Conservation (phyloP, 2,888 invertebrate species). For the Melanostoma scalare region DNA sequence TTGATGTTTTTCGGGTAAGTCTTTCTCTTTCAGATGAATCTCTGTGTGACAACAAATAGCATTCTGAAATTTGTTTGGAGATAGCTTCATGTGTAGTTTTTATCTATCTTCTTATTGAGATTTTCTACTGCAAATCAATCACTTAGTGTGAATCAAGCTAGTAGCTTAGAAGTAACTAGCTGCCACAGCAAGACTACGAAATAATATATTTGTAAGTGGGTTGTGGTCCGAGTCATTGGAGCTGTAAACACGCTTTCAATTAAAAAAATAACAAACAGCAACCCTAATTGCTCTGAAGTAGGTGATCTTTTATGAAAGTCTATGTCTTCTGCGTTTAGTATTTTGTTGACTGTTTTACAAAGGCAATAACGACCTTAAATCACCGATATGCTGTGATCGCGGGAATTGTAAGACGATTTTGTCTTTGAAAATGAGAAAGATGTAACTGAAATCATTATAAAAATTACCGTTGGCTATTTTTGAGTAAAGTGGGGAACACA, state of each 20-base stretch:
- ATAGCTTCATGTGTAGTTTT: no score
- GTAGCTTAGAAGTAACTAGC: neutral
- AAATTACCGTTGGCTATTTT: neutral
- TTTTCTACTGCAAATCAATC: neutral
- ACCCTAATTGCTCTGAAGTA: constrained; percentile 47
- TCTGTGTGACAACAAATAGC: no score
- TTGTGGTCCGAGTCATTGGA: constrained; percentile 29
- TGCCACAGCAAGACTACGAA: constrained; percentile 1
- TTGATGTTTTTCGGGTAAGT: no score
- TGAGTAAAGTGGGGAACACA: neutral
- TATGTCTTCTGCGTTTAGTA: constrained; percentile 12
- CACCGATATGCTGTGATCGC: constrained; percentile 34
- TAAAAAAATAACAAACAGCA: constrained; percentile 44
- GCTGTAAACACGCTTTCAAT: constrained; percentile 32
- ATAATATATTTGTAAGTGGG: constrained; percentile 48
- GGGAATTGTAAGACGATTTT: constrained; percentile 3
- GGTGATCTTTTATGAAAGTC: constrained; percentile 29
- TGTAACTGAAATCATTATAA: neutral
- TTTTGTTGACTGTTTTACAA: neutral
- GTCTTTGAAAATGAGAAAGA: no score
- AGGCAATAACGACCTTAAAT: constrained; percentile 16
- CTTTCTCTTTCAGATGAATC: no score
- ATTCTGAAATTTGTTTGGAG: no score
- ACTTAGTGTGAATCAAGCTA: neutral
- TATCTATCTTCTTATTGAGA: no score